Evolutionary conservation across 2,113 vertebrate genomes (phyloP).

Genomic region (Psophia crepitans): DNA sequence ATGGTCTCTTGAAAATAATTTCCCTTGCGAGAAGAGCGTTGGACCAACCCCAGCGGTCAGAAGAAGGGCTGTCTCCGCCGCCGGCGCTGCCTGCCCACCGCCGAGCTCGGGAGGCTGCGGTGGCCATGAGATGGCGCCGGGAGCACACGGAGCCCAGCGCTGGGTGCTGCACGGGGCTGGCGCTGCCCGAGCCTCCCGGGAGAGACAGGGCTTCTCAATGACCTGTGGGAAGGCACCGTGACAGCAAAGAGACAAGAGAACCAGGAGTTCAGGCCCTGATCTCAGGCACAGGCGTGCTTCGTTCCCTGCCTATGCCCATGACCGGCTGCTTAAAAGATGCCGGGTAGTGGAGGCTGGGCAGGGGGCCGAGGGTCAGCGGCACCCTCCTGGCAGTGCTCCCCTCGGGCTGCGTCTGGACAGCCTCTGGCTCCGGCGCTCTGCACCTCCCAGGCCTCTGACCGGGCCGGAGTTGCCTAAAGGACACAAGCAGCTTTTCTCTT

Average conservation of each 20-base stretch:
- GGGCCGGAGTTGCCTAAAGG: not conserved
- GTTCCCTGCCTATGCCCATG: not conserved
- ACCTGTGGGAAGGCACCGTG: accelerated
- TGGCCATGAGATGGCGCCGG: not conserved
- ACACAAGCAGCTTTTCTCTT: not conserved
- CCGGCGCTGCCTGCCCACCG: accelerated
- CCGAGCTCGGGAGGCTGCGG: accelerated
- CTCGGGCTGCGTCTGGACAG: accelerated
- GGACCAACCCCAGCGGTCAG: not conserved
- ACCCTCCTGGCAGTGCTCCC: accelerated
- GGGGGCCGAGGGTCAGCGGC: not conserved
- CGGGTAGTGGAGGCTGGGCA: not conserved
- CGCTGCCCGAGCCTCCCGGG: not conserved
- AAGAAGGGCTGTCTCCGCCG: not conserved
- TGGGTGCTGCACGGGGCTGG: not conserved
- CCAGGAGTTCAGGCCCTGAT: not conserved
- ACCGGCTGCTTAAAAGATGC: accelerated
- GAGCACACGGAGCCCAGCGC: not conserved
- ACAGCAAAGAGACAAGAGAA: not conserved
- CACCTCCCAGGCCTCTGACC: not conserved
- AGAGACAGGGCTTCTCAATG: accelerated
- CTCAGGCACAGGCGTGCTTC: accelerated
- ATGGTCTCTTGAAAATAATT: not conserved
- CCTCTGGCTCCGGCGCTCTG: not conserved
- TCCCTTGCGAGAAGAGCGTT: not conserved